phyloP scores from a whole-genome alignment of 2,888 invertebrate genomes.

The Cheilosia vulpina region DNA sequence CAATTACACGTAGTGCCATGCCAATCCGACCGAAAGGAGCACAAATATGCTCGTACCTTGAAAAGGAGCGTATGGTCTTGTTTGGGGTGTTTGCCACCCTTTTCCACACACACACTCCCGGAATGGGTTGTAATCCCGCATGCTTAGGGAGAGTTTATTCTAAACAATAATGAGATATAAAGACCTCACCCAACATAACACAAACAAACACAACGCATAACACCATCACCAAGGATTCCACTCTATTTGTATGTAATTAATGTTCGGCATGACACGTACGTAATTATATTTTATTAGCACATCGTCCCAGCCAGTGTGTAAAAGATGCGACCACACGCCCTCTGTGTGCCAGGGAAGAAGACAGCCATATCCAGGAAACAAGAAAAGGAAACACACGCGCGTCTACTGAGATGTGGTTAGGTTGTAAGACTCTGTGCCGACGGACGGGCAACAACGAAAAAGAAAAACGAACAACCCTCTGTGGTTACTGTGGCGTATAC shows the following conservation, averaged over 20 bases:
- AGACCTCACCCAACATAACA: slow-evolving; percentile 54
- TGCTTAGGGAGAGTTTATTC: slow-evolving; percentile 38
- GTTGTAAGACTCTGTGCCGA: not conserved
- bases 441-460: not conserved
- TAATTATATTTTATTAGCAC: slow-evolving; percentile 69
- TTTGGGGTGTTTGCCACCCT: slow-evolving; percentile 33
- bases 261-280: slow-evolving; percentile 69
- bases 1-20: slow-evolving; percentile 14
- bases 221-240: slow-evolving; percentile 28
- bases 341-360: no score
- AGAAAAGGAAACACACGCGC: not conserved
- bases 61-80: slow-evolving; percentile 16
- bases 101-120: not conserved
- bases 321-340: slow-evolving; percentile 27
- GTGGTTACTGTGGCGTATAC: slow-evolving; percentile 10
- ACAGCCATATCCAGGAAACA: not conserved
- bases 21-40: slow-evolving; percentile 2
- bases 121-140: slow-evolving; percentile 28
- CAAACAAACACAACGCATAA: not conserved
- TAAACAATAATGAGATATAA: slow-evolving; percentile 63
- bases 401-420: slow-evolving; percentile 1
- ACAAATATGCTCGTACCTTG: not conserved
- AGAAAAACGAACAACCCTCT: not conserved
- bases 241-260: slow-evolving; percentile 64
- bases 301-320: slow-evolving; percentile 19